Conservation (phyloP, 2,113 vertebrate species). For the Stigmatopora nigra region DNA sequence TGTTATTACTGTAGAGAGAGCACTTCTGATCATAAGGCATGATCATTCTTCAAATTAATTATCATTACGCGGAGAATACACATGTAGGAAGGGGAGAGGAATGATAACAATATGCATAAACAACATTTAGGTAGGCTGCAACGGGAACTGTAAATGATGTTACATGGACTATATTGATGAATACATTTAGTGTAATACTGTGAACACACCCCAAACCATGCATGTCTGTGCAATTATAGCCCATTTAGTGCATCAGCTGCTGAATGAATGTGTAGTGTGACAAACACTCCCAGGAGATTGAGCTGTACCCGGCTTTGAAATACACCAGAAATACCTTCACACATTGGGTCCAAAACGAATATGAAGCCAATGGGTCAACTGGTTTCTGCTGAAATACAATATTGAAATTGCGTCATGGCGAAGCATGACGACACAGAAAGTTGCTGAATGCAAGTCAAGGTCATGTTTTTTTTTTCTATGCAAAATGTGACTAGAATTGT, state of each 20-base stretch:
- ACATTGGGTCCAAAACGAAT: conserved; percentile 37
- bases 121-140: conserved; percentile 13
- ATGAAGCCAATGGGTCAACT: conserved; percentile 28
- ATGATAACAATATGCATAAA: conserved; percentile 32
- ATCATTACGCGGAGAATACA: conserved; percentile 7
- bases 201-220: conserved; percentile 45
- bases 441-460: not conserved
- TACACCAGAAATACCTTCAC: conserved; percentile 38
- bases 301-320: conserved; percentile 44
- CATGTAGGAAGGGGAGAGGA: conserved; percentile 4
- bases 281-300: conserved; percentile 44
- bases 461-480: too few species aligned
- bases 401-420: conserved; percentile 12
- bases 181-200: conserved; percentile 50
- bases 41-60: conserved; percentile 35
- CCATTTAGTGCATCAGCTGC: conserved; percentile 61
- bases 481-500: not conserved
- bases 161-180: conserved; percentile 57
- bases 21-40: conserved; percentile 36
- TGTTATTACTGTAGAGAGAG: conserved; percentile 39
- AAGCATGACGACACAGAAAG: conserved; percentile 2
- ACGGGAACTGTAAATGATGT: conserved; percentile 14
- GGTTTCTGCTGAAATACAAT: conserved; percentile 8
- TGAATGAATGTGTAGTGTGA: conserved; percentile 51
- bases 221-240: conserved; percentile 59